Evolutionary conservation across 2,888 invertebrate species (phyloP).

Genomic region (Lycia hirtaria): DNA sequence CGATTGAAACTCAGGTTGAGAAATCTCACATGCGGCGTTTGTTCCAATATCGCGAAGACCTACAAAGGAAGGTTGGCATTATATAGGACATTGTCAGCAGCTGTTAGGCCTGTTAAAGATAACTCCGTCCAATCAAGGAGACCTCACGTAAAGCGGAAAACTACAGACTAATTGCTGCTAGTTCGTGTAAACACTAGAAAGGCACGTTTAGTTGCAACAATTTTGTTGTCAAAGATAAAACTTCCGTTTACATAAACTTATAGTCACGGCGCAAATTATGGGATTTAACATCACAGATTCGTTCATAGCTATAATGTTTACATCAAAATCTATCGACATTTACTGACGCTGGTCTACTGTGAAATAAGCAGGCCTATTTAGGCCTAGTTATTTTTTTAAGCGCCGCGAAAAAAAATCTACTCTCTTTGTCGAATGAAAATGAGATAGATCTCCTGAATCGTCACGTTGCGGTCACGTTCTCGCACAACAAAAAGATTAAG

Average conservation of each 20-base stretch:
- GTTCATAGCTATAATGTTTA: no score
- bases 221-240: background rate
- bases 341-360: no score
- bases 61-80: slow-evolving; percentile 56
- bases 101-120: background rate
- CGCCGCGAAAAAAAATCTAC: no score
- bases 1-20: slow-evolving; percentile 96
- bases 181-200: slow-evolving; percentile 50
- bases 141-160: slow-evolving; percentile 46
- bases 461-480: no score
- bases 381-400: no score
- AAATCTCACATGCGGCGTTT: slow-evolving; percentile 95
- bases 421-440: no score
- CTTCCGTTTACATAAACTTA: slow-evolving; percentile 10
- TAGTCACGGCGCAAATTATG: background rate
- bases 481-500: no score
- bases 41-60: slow-evolving; percentile 94
- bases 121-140: slow-evolving; percentile 32
- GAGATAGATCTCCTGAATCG: no score
- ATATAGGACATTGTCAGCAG: slow-evolving; percentile 9
- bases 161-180: slow-evolving; percentile 44
- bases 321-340: no score
- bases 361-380: no score
- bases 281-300: no score
- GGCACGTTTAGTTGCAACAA: slow-evolving; percentile 40